Percentiles rank a stretch among this genome's conserved stretches.
phyloP scores from a whole-genome alignment of 2,797 vertebrate species.

The Pipistrellus pygmaeus region DNA sequence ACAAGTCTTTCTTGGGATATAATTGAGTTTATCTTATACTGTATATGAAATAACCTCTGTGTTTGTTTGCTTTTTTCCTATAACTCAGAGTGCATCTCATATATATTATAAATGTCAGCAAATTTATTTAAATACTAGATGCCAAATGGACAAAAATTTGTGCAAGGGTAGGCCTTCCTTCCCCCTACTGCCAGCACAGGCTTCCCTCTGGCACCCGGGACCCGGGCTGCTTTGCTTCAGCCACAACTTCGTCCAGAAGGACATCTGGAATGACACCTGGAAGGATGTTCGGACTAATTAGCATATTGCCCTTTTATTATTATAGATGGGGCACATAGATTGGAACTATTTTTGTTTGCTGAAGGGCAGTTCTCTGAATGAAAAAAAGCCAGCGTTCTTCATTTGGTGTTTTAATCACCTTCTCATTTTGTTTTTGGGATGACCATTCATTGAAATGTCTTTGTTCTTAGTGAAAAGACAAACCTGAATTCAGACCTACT shows the following conservation, averaged over 20 bases:
- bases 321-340: neutral
- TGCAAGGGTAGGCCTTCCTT: too few relatives aligned
- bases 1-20: neutral
- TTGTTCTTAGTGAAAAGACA: neutral
- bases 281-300: too few relatives aligned
- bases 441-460: neutral
- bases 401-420: neutral
- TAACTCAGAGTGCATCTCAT: neutral
- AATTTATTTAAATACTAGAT: neutral
- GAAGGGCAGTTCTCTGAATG: neutral
- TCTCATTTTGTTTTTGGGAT: conserved; percentile 36
- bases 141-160: too few relatives aligned
- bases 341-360: neutral
- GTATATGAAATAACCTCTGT: neutral
- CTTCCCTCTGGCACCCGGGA: too few relatives aligned
- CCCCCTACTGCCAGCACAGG: too few relatives aligned
- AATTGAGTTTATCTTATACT: neutral
- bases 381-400: neutral
- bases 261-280: too few relatives aligned
- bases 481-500: neutral
- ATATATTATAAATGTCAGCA: neutral
- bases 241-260: too few relatives aligned
- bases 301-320: too few relatives aligned
- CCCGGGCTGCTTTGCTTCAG: too few relatives aligned
- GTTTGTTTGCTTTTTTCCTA: neutral